phyloP scores from a whole-genome alignment of 2,113 vertebrate species.

The Paramormyrops kingsleyae region DNA sequence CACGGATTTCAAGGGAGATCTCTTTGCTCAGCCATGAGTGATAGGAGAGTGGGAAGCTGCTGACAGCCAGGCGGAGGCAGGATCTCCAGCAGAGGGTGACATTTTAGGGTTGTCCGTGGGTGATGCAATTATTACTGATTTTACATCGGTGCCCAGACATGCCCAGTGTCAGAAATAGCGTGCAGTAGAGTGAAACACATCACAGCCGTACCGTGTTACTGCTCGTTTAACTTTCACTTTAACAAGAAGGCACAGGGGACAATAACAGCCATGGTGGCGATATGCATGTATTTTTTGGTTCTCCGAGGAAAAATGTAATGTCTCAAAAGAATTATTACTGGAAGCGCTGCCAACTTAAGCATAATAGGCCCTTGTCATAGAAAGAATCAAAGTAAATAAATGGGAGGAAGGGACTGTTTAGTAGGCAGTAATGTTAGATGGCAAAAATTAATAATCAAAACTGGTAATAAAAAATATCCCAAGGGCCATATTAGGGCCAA shows the following conservation, averaged over 20 bases:
- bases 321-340: not conserved
- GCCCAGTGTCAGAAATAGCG: not conserved
- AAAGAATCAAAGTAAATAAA: not conserved
- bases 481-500: not conserved
- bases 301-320: not conserved
- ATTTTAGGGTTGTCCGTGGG: slow-evolving; percentile 17
- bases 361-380: not conserved
- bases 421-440: not conserved
- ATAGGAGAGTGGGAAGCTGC: slow-evolving; percentile 1
- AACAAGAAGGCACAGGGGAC: not conserved
- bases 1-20: slow-evolving; percentile 5
- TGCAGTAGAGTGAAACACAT: not conserved
- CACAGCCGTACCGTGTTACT: not conserved
- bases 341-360: not conserved
- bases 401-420: not conserved
- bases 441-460: not conserved
- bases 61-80: slow-evolving; percentile 17
- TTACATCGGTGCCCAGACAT: slow-evolving; percentile 1
- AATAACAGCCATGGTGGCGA: not conserved
- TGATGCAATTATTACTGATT: slow-evolving; percentile 23
- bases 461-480: not conserved
- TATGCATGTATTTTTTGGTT: not conserved
- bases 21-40: slow-evolving; percentile 14
- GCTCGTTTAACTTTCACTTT: not conserved
- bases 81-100: slow-evolving; percentile 8